Evolutionary conservation across 2,113 vertebrate genomes (phyloP), one percentile per base, ranked within the genome.

Genomic region (Nesogale talazaci): DNA sequence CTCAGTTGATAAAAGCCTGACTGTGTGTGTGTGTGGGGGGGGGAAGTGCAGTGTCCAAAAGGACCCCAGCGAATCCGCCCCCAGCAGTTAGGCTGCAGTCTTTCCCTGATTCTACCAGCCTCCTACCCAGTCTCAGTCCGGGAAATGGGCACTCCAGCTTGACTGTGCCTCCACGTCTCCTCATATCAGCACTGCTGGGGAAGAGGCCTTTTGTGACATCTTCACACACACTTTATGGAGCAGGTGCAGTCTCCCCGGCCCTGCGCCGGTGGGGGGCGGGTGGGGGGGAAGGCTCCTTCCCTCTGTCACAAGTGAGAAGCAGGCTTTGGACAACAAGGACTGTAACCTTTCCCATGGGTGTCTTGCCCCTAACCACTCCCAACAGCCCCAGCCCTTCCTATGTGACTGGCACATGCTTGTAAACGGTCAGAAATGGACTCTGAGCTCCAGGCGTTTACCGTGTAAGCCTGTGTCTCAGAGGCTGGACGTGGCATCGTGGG

Each of bases 281-380:
- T n/a, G n/a, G n/a, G n/a, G n/a, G n/a, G 56, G 29, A 80, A 79
- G 57, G 17, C 34, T 38, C 27, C 46, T 59, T 84, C 46, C 17
- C 31, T 84, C 46, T 34, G 22, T 86, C 36, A n/a, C n/a, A n/a
- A n/a, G 36, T 79, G 46, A 77, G 72, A 81, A 94, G 46, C 10
- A 52, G 61, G 61, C 31, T 75, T 86, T 75, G 27, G 22, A 88
- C 36, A 86, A 72, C 61, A 76, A 22, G 59, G 56, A 65, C 74
- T 59, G 52, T 81, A 72, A 65, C 70, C 96, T 94, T 95, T 95
- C 97, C 93, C 84, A 57, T 6, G 11, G 52, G 22, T 3, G 0
- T 56, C 36, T 11, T 36, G 34, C 34, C 20, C 70, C 12, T 72
- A 36, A 6, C 70, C n/a, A 38, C n/a, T 31, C 22, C 29, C 25